Base-by-base conservation (phyloP, 2,797 vertebrate genomes). In the Rhynchotus rufescens region DNA sequence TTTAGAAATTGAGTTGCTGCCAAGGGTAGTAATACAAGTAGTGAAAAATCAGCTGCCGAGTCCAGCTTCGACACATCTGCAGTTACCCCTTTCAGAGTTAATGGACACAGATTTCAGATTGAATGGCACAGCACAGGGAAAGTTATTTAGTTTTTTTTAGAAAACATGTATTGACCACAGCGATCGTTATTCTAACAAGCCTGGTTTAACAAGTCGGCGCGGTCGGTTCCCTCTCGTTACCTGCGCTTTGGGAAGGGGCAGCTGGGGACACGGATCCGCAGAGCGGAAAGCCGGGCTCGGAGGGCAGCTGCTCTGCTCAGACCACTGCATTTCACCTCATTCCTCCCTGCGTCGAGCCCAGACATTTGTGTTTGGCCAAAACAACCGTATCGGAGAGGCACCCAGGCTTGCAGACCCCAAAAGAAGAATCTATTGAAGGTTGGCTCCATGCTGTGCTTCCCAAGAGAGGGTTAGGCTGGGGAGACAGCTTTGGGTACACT, bases 151-250 rank as follows among this genome's bases (percentile, higher is more conserved):
- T 3, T 84, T 72, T 72, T 79, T 90, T 16, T 30, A 17, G 16
- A 19, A 3, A 4, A 75, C 71, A 60, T 88, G 16, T 69, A 94
- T 92, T 95, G 94, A 93, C 92, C 89, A 79, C 61, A 74, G 81
- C 89, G 92, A 65, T 92, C 91, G 93, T 82, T 86, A 91, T 76
- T 61, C 74, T 64, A 84, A 84, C 23, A 6, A 90, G 79, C 82
- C 32, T 9, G 0, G 60, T 44, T 88, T 93, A 92, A 89, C 61
- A 85, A 91, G 61, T 77, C 9, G 1, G 5, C 45, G 78, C 12
- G 3, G 64, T 59, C 36, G 69, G 74, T 61, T 52, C 67, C 47
- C 76, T 67, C 84, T 95, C 91, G 85, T 91, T 89, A 67, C 67
- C 80, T 0, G 0, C 1, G 20, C 74, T 71, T 76, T 34, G 57